phyloP scores from a whole-genome alignment of 2,113 vertebrate genomes.

The Rallus limicola region DNA sequence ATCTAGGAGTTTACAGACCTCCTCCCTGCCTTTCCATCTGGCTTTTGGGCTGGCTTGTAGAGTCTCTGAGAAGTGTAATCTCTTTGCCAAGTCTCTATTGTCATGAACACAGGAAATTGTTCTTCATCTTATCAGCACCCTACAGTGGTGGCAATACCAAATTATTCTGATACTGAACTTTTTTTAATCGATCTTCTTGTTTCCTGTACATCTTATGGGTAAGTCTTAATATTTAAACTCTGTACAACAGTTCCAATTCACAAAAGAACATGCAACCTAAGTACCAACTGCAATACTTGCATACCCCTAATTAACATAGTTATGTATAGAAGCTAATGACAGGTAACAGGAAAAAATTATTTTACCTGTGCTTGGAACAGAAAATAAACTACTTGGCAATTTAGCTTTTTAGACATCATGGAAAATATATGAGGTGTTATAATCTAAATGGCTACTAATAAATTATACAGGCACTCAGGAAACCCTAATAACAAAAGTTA shows the following conservation, averaged over 20 bases:
- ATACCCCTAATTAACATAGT: not conserved
- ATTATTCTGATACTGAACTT: not conserved
- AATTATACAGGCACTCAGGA: not conserved
- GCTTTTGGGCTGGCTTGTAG: not conserved
- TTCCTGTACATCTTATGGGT: not conserved
- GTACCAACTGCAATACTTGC: not conserved
- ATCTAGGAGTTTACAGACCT: slow-evolving; percentile 7
- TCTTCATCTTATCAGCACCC: not conserved
- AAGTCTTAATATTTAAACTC: not conserved
- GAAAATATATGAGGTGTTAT: slow-evolving; percentile 31
- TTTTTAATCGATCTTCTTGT: not conserved
- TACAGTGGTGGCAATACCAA: not conserved
- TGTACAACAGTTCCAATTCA: not conserved
- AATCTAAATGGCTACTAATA: not conserved
- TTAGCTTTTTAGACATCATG: not conserved
- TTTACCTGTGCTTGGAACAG: slow-evolving; percentile 8
- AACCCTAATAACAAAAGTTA: not conserved
- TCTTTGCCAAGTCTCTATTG: not conserved
- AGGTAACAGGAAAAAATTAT: not conserved
- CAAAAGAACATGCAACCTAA: not conserved
- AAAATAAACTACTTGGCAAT: slow-evolving; percentile 40
- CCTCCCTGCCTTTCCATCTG: slow-evolving; percentile 24
- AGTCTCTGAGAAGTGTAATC: not conserved
- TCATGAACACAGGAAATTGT: not conserved
- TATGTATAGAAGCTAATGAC: not conserved